Base-by-base conservation (phyloP, 2,113 vertebrate species). In the Dolichotis patagonum region DNA sequence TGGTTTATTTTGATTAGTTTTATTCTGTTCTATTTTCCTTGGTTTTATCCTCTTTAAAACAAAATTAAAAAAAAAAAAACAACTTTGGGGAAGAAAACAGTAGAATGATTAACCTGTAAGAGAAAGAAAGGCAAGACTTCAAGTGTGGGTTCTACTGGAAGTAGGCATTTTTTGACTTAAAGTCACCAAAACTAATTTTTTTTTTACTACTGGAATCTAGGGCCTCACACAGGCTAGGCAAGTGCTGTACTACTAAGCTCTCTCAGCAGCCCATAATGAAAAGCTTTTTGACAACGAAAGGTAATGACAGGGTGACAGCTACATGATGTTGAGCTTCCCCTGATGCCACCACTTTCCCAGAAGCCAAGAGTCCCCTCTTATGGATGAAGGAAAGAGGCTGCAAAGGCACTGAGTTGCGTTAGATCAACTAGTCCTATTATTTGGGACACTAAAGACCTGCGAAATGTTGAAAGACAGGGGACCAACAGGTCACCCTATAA, bases 401-500 rank as follows among this genome's bases (percentile, higher is more conserved):
- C 49, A 41, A 35, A 24, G 26, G 16, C 22, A 90, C 32, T 22
- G 41, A 49, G 41, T 32, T 90, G 52, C 77, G 78, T 22, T 71
- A 43, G 24, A 88, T 85, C 20, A 85, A 41, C 16, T 56, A 12
- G 69, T 78, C 38, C 43, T 75, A 54, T 78, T 38, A 32, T 69
- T 58, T 17, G 22, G n/a, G 24, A 84, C 58, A 73, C 22, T 11
- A n/a, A 65, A 86, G 46, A 71, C 41, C 62, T 77, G 24, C 28
- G 56, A 85, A 41, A 54, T 73, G 60, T 90, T 75, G 49, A 90
- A 88, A 83, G 12, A 5, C 1, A 32, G 41, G 52, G 43, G 75
- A 22, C 5, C 35, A 49, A 52, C 2, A 8, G 24, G 52, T 46
- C 24, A 4, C 0, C 38, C 7, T n/a, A 3, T 35, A 56, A 26